These are phyloP conservation scores for Meloe dianella DNA, from an alignment of 2,888 invertebrate genomes.

Conservation along the genomic window DNA sequence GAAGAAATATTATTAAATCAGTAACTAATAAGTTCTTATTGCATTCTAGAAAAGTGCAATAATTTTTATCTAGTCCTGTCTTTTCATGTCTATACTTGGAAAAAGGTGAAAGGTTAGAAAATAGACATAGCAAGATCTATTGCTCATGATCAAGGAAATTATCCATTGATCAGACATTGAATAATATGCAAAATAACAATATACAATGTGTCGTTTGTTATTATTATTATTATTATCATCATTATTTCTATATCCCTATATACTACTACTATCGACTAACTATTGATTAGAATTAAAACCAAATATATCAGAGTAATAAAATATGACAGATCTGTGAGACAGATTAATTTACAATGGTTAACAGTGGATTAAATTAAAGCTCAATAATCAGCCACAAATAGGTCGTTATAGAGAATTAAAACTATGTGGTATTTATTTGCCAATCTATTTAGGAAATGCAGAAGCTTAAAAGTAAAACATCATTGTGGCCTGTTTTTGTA, in stretches of 20 bases:
- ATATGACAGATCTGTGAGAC: not conserved
- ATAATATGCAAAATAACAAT: slow-evolving; percentile 5
- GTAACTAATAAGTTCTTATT: not conserved
- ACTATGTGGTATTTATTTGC: not conserved
- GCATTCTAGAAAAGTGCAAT: not conserved
- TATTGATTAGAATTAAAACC: not conserved
- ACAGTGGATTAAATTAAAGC: not conserved
- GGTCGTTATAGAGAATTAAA: not conserved
- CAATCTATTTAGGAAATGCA: not conserved
- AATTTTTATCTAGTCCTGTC: not conserved
- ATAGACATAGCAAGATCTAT: slow-evolving; percentile 1
- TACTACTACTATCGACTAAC: too few species aligned
- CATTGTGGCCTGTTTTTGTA: not conserved
- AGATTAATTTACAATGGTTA: not conserved
- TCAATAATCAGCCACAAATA: not conserved
- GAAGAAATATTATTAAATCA: not conserved
- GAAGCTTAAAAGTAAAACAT: not conserved
- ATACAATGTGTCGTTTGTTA: not conserved
- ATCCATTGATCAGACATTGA: slow-evolving; percentile 10
- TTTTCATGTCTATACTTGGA: slow-evolving; percentile 3
- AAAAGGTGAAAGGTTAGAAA: slow-evolving; percentile 2
- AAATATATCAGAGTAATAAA: not conserved
- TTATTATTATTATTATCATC: not conserved
- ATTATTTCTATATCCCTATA: too few species aligned
- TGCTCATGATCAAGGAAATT: slow-evolving; percentile 7